These are phyloP conservation scores for Hydrozoanthus gracilis DNA, from an alignment of 92 coral and sea anemone genomes.

Conservation along the genomic window DNA sequence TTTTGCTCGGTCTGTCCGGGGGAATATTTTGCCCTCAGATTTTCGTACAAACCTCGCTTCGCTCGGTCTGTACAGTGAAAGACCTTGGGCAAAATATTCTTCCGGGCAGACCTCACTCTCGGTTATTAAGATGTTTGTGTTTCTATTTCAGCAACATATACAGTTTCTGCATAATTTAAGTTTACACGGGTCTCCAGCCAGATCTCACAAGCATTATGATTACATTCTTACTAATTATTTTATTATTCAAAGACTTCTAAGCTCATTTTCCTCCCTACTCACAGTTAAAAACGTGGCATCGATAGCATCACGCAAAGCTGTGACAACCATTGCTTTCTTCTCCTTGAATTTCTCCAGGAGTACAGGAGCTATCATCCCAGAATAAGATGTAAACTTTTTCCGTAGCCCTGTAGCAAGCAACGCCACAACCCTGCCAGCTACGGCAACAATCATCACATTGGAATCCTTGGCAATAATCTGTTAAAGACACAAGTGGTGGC, in stretches of 20 bases:
- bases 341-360: slow-evolving; percentile 96
- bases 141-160: too few relatives aligned
- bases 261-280: not conserved
- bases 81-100: too few relatives aligned
- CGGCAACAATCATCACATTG: slow-evolving; percentile 90
- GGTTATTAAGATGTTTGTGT: too few relatives aligned
- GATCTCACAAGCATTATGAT: not conserved
- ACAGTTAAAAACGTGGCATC: slow-evolving; percentile 89
- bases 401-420: slow-evolving; percentile 90
- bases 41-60: too few relatives aligned
- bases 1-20: too few relatives aligned
- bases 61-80: too few relatives aligned
- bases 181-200: too few relatives aligned
- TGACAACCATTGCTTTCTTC: slow-evolving; percentile 87
- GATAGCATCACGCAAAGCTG: slow-evolving; percentile 92
- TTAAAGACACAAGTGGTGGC: not conserved
- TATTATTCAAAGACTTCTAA: not conserved
- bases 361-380: slow-evolving; percentile 72
- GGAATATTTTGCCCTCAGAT: too few relatives aligned
- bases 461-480: slow-evolving; percentile 93
- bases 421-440: slow-evolving; percentile 89
- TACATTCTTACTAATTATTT: not conserved
- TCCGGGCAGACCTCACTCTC: too few relatives aligned
- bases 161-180: too few relatives aligned
- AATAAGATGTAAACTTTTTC: slow-evolving; percentile 85